These are phyloP conservation scores for Motacilla tschutschensis DNA, from an alignment of 2,113 vertebrate species.

Conservation along the genomic window DNA sequence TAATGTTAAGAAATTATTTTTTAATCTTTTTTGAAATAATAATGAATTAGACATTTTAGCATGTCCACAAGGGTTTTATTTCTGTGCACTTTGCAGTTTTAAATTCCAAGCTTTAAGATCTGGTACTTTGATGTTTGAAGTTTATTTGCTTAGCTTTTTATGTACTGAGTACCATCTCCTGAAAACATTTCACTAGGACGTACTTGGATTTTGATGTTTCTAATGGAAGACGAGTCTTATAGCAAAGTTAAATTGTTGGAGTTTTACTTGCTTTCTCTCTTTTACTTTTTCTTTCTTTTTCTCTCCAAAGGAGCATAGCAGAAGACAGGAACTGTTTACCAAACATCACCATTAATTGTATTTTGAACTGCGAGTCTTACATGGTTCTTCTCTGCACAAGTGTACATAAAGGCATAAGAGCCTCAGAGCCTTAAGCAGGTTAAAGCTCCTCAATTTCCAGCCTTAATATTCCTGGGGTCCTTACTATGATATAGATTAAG, in stretches of 20 bases:
- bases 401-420: not conserved
- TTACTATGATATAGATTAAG: not conserved
- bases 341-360: not conserved
- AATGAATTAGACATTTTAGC: constrained; percentile 69
- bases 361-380: not conserved
- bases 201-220: constrained; percentile 1
- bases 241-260: not conserved
- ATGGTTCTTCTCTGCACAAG: not conserved
- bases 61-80: constrained; percentile 54
- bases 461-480: not conserved
- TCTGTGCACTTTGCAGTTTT: constrained; percentile 65
- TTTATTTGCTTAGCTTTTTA: constrained; percentile 39
- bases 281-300: not conserved
- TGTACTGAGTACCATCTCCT: not conserved
- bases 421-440: not conserved
- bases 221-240: not conserved
- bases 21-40: constrained; percentile 76
- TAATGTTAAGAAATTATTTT: constrained; percentile 77
- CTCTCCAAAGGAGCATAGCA: not conserved
- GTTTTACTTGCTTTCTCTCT: not conserved
- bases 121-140: constrained; percentile 16
- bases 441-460: not conserved
- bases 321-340: not conserved
- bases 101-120: constrained; percentile 40
- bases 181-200: not conserved